Evolutionary conservation across 2,113 vertebrate species (phyloP).

Genomic region (Albula glossodonta): DNA sequence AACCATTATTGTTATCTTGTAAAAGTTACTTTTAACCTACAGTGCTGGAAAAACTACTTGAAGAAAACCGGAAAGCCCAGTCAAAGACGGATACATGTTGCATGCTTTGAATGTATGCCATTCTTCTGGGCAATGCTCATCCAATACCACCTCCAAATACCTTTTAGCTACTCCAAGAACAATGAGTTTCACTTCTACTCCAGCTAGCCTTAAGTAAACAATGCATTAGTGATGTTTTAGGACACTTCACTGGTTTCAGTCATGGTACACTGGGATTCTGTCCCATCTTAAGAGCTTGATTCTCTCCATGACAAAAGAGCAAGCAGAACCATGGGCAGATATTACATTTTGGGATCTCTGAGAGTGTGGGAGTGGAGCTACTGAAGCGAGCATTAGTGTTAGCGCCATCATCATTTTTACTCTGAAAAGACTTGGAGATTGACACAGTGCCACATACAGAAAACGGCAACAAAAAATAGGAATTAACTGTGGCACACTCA

Average conservation of each 20-base stretch:
- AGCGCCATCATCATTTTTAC: background rate
- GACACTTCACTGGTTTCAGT: background rate
- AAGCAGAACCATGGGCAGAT: background rate
- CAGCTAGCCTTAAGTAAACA: background rate
- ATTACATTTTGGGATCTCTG: background rate
- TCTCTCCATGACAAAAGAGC: background rate
- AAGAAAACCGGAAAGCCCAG: slow-evolving; percentile 22
- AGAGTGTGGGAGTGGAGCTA: background rate
- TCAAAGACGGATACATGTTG: background rate
- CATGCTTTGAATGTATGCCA: slow-evolving; percentile 18
- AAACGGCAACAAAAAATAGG: background rate
- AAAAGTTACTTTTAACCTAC: background rate
- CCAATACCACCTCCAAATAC: background rate
- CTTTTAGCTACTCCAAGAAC: background rate
- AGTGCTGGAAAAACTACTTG: background rate
- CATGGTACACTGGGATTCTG: background rate
- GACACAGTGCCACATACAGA: background rate
- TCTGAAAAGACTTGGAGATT: background rate
- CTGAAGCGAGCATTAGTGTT: background rate
- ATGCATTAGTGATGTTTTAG: background rate
- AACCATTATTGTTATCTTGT: background rate
- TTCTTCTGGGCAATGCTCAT: slow-evolving; percentile 7
- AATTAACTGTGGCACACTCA: background rate
- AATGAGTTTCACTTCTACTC: background rate
- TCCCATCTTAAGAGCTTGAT: background rate